Percentiles rank a stretch among this genome's conserved stretches.
phyloP scores from a whole-genome alignment of 2,113 vertebrate genomes.

The Lagenorhynchus albirostris region DNA sequence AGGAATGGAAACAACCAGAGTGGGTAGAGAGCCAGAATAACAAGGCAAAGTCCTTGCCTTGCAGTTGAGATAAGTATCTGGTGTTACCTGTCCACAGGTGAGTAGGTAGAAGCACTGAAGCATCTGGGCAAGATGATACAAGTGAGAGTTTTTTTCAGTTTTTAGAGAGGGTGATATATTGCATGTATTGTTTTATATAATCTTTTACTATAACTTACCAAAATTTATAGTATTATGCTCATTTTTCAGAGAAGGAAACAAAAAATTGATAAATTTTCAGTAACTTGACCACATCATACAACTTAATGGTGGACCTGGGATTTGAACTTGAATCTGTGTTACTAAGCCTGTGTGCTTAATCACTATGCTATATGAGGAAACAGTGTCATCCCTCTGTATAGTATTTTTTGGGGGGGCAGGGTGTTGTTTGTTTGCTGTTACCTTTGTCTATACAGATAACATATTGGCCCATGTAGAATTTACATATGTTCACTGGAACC shows the following conservation, averaged over 20 bases:
- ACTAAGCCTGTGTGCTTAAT: background rate
- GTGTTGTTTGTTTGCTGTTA: background rate
- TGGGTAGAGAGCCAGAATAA: background rate
- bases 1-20: background rate
- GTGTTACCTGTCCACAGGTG: background rate
- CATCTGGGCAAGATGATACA: background rate
- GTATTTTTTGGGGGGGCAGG: background rate
- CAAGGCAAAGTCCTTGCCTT: background rate
- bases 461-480: background rate
- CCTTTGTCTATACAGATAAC: background rate
- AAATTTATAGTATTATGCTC: background rate
- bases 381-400: background rate
- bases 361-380: background rate
- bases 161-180: background rate
- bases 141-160: background rate
- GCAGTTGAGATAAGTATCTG: no score
- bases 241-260: background rate
- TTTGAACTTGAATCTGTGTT: background rate
- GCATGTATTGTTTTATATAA: background rate
- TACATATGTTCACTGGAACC: background rate
- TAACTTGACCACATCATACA: background rate
- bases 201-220: background rate
- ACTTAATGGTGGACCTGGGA: background rate
- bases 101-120: fast-evolving
- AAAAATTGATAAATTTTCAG: background rate